Evolutionary conservation across 64 coral and sea anemone genomes (phyloP), one percentile per base, ranked within the genome.

Genomic region (Catalaphyllia jardinei): DNA sequence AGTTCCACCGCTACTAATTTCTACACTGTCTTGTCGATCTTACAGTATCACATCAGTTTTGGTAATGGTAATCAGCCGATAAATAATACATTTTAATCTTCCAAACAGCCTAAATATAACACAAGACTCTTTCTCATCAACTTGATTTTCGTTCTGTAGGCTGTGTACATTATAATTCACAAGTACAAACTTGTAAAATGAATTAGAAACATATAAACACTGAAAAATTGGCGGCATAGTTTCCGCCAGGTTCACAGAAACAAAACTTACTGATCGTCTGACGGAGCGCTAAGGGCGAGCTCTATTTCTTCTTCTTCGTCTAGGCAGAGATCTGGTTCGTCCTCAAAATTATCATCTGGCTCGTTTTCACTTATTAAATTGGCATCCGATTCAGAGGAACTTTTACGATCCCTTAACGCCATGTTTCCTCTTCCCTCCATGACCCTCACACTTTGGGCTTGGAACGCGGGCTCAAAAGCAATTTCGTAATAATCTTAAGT

Each of bases 301-400:
- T 97, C 88, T 24, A 97, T 87, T 55, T 87, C 87, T 59, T 92
- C 82, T 87, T 97, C 95, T 65, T 97, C 95, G 29, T 97, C 95
- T n/a, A 75, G 76, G 15, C 89, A 87, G 60, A 80, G 71, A 49
- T 78, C 87, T 46, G 86, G 88, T 74, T 96, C 95, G 86, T 97
- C 95, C 73, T 97, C 95, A 75, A 94, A 97, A 76, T 97, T 51
- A 30, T 89, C 95, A 90, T 93, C 95, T 60, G 83, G 87, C 69
- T 97, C 95, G 64, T 93, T 93, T 74, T 97, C 95, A 33, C 39
- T 74, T 50, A 89, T 84, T 74, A 91, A 91, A 88, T 91, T 80
- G n/a, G 88, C 92, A 15, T 97, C 95, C 20, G 88, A 97, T 31
- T 88, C 95, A 63, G 90, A 94, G 49, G 86, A 92, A 35, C 87